Base-by-base conservation (phyloP, 2,797 vertebrate species). In the Morelia viridis region DNA sequence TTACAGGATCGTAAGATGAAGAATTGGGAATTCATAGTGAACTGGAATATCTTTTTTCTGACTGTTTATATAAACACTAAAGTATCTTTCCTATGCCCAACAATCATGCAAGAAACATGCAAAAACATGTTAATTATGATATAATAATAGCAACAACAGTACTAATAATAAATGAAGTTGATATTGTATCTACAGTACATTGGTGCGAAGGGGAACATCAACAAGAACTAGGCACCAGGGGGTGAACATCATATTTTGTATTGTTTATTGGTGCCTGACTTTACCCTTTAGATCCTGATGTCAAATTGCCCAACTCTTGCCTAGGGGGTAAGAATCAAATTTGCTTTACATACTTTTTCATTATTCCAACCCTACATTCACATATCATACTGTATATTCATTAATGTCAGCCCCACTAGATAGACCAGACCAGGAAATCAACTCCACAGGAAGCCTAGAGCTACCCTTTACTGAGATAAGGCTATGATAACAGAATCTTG, bases 81-180 rank as follows among this genome's bases (percentile, higher is more conserved):
- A 90, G 89, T 92, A 88, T 92, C 89, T 91, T 31, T 86, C 26
- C 93, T 94, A 90, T 93, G 95, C 89, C 92, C 93, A 92, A 95
- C 95, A 93, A 93, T 93, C 93, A 95, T 93, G 94, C 35, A 95
- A 94, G 93, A 96, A 94, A 92, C 89, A 95, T 96, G 95, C 89
- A 96, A 95, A 96, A 92, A 89, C 85, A 96, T 93, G 50, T 50
- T 28, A 50, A 35, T 50, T 35, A 53, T 94, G 83, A 90, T 92
- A 87, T 84, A 94, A 94, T 89, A 53, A 88, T 80, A 19, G 0
- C 24, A 95, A 76, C 88, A 41, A 41, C 71, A 80, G 41, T 46
- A 80, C 50, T 53, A 53, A 7, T 53, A 53, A 53, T 53, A 53
- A 53, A 80, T 80, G 41, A 46, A 24, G 71, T 80, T 46, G 17